phyloP scores from a whole-genome alignment of 2,113 vertebrate species.

The Athene cunicularia region DNA sequence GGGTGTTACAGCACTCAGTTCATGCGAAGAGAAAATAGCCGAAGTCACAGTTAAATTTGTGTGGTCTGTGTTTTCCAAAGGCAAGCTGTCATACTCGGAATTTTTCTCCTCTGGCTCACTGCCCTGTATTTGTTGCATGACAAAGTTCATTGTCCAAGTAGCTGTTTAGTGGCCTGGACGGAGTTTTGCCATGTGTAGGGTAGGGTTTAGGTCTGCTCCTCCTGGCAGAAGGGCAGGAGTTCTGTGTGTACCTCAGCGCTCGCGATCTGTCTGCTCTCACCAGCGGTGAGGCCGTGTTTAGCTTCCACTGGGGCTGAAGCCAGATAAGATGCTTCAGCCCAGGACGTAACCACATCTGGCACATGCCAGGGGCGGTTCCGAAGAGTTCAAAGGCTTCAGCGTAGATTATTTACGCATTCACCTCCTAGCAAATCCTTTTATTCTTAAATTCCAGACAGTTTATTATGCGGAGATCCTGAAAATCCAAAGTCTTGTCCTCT shows the following conservation, averaged over 20 bases:
- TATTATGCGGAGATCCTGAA: neutral
- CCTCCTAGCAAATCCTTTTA: slow-evolving; percentile 49
- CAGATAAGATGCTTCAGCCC: neutral
- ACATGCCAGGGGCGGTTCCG: slow-evolving; percentile 33
- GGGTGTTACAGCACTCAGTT: slow-evolving; percentile 15
- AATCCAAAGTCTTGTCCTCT: neutral
- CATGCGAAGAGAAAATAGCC: neutral
- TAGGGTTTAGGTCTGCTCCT: neutral
- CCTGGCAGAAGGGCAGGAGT: neutral
- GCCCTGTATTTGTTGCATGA: neutral
- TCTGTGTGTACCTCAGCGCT: neutral
- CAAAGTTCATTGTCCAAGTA: neutral
- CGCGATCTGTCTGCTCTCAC: neutral
- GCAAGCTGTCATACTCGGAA: neutral
- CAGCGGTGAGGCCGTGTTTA: neutral
- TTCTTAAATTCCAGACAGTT: slow-evolving; percentile 40
- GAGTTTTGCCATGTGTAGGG: neutral
- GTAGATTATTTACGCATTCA: slow-evolving; percentile 19
- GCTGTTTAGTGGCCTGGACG: neutral
- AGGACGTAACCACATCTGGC: slow-evolving; percentile 21
- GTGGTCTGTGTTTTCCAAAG: slow-evolving; percentile 14
- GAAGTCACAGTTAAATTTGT: neutral
- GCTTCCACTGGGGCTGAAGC: neutral
- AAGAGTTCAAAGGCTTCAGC: slow-evolving; percentile 43
- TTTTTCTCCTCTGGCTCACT: neutral